phyloP scores from a whole-genome alignment of 2,888 invertebrate species.

The Nemoura dubitans region DNA sequence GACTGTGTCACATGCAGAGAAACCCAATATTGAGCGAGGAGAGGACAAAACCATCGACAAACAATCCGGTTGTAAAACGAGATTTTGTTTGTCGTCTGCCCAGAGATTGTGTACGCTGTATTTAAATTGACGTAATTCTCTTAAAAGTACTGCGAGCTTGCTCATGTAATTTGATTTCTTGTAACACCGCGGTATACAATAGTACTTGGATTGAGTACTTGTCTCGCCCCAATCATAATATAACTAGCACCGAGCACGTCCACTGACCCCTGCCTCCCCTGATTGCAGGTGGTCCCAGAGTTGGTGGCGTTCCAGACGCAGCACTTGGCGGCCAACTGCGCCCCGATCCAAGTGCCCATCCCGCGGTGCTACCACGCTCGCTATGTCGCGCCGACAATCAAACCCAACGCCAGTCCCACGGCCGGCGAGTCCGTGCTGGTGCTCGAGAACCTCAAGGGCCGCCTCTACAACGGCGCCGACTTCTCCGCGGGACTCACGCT shows the following conservation, averaged over 20 bases:
- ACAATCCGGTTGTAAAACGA: neutral
- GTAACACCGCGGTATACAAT: too few species aligned
- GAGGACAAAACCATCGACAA: neutral
- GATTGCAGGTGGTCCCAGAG: conserved; percentile 73
- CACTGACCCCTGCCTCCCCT: neutral
- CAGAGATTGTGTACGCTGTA: too few species aligned
- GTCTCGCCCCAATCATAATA: too few species aligned
- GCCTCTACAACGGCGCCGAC: conserved; percentile 72
- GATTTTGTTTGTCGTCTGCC: too few species aligned
- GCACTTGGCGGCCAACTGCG: conserved; percentile 59
- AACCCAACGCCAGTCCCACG: conserved; percentile 59
- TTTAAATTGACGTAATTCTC: too few species aligned
- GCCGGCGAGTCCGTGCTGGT: conserved; percentile 76
- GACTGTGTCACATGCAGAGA: neutral
- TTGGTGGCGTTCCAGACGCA: conserved; percentile 69
- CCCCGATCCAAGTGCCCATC: conserved; percentile 69
- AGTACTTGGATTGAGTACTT: too few species aligned
- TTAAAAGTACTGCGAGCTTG: too few species aligned
- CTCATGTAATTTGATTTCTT: too few species aligned
- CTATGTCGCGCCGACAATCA: conserved; percentile 63
- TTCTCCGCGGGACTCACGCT: conserved; percentile 75
- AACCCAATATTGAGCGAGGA: neutral
- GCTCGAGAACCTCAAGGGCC: conserved; percentile 73
- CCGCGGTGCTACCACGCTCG: conserved; percentile 76
- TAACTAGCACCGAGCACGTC: too few species aligned